Evolutionary conservation across 2,888 invertebrate genomes (phyloP), one percentile per base, ranked within the genome.

Genomic region (Drosophila mulleri): DNA sequence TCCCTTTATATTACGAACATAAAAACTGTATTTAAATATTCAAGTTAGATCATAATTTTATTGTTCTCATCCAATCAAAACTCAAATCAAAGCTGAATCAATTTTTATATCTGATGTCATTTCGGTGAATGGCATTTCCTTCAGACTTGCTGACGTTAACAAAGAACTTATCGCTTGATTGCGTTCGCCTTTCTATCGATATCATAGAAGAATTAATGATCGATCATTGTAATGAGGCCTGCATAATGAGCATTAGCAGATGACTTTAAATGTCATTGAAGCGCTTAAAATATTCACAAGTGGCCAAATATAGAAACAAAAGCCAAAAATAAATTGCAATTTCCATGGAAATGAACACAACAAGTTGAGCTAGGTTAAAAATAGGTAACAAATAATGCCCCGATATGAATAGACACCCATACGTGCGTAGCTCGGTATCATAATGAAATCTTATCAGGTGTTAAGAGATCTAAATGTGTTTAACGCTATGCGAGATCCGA

Each of bases 391-490:
- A 32, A 61, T 35, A 20, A 45, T 45, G 20, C 14, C 50, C 9
- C 64, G 72, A 77, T 79, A 85, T 82, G 71, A 64, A 70, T 62
- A n/a, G 66, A 26, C 18, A 32, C 1, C n/a, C 12, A 2, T n/a
- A 12, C 9, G 18, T 41, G 41, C 8, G 41, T 41, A 11, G n/a
- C 41, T 41, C 75, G 81, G 81, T 82, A 87, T 89, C 69, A 81
- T 67, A 81, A 89, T 73, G 61, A 81, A 79, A 83, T 69, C 82
- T 84, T 84, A 89, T 84, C 84, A 89, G 89, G 89, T 84, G 87
- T 89, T 87, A 83, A 83, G 8, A 65, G 67, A 67, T 50, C 59
- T 65, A 72, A 77, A 79, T 63, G 63, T 72, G 18, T 60, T 75
- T 71, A 64, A 60, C 58, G 39, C 16, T 67, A 60, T 66, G 65